A percentile compares a stretch with the other conserved stretches of the same genome.
Evolutionary conservation across 2,797 vertebrate species (phyloP).

Genomic region (Stomatorhinus walkeri): DNA sequence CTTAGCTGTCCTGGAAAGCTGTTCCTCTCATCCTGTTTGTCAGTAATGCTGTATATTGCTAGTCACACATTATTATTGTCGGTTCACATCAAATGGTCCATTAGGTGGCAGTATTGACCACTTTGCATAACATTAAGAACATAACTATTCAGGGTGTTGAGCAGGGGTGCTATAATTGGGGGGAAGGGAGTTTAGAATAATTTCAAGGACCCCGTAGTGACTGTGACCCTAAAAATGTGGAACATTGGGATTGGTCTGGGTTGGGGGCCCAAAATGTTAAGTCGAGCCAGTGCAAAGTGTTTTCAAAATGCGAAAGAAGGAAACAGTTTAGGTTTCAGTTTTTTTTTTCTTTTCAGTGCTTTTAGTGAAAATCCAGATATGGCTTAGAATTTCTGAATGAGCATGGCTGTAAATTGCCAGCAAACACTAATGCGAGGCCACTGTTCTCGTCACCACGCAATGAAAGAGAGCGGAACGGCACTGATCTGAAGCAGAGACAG

Average conservation of each 20-base stretch:
- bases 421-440: neutral
- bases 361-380: neutral
- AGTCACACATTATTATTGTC: neutral
- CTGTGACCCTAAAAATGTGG: neutral
- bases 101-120: conserved; percentile 13
- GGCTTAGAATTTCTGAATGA: neutral
- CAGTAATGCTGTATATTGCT: neutral
- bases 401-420: neutral
- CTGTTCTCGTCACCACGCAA: neutral
- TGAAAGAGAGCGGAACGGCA: neutral
- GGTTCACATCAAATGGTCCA: neutral
- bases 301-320: neutral
- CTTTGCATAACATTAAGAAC: neutral
- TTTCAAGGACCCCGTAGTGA: neutral
- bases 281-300: neutral
- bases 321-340: neutral
- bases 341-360: neutral
- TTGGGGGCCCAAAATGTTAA: neutral
- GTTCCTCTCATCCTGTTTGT: neutral
- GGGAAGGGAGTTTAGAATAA: neutral
- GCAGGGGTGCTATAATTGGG: neutral
- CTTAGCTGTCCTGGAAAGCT: neutral
- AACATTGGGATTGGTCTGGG: neutral
- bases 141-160: neutral
- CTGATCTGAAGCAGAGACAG: neutral